Evolutionary conservation across 92 coral and sea anemone species (phyloP), one percentile per base, ranked within the genome.

Genomic region (Palythoa grandis): DNA sequence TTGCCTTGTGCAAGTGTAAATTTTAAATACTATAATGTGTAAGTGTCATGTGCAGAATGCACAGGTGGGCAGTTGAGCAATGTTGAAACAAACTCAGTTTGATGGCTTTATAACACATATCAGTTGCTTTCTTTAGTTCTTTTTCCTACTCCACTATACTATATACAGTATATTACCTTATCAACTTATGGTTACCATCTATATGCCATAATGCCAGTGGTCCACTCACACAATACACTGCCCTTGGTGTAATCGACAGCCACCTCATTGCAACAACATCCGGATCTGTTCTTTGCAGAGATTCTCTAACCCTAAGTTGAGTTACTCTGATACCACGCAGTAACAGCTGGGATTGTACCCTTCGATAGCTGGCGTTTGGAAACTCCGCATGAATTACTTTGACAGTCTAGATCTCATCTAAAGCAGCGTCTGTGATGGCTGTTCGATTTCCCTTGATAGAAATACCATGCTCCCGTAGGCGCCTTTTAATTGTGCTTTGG

Each of bases 261-360:
- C 97, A 93, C 76, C 93, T 89, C 94, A 89, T 83, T 39, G 92
- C 94, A 39, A 87, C 87, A 35, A 93, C 97, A 60, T 91, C 90
- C 40, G 94, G 91, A 72, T 91, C 93, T 15, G 88, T 84, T 77
- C 94, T 79, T 43, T 93, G 93, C 91, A 93, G 87, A 35, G 93
- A 67, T 85, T 89, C 91, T 37, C 90, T 78, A 17, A 91, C 91
- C 48, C 93, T 86, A 13, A 76, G 52, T 75, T 93, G 93, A 15
- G 95, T 61, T 38, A 92, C 92, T 48, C 89, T 69, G 63, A 57
- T 57, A 57, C 63, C 63, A 24, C 76, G 70, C 86, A 69, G 63
- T 79, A 73, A 39, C 47, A 83, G 84, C 86, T 52, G 79, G 7
- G 88, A 84, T 39, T 83, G 78, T 50, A 88, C 82, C 76, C 87